A percentile compares a stretch with the other conserved stretches of the same genome.
phyloP scores from a whole-genome alignment of 2,888 invertebrate genomes.

The Tiliacea aurago region DNA sequence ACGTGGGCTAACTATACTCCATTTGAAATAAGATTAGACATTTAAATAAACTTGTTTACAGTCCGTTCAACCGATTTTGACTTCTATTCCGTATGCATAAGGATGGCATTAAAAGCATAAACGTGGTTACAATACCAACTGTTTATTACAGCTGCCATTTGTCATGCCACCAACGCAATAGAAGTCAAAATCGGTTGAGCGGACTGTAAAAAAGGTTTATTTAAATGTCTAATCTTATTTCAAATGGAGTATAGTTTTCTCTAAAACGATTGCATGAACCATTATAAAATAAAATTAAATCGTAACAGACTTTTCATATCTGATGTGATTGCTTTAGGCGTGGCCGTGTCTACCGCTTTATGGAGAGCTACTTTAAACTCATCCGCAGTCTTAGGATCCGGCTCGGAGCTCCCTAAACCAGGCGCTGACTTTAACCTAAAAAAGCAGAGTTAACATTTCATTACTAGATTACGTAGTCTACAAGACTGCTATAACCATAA shows the following conservation, averaged over 20 bases:
- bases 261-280: not conserved
- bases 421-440: conserved; percentile 78
- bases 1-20: no score
- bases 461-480: not conserved
- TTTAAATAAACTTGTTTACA: no score
- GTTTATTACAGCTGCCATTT: no score
- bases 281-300: not conserved
- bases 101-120: no score
- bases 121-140: no score
- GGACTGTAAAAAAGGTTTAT: no score
- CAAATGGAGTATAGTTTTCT: not conserved
- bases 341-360: conserved; percentile 69
- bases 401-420: conserved; percentile 71
- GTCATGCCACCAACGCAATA: no score
- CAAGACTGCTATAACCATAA: not conserved
- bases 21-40: no score
- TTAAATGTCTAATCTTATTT: no score
- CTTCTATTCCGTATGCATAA: no score
- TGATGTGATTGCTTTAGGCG: conserved; percentile 68
- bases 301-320: conserved; percentile 76
- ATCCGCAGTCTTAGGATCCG: conserved; percentile 71
- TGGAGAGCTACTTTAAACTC: conserved; percentile 72
- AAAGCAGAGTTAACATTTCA: not conserved
- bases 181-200: no score
- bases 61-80: no score